Evolutionary conservation across 2,113 vertebrate genomes (phyloP), one percentile per base, ranked within the genome.

Genomic region (Delphinus delphis): DNA sequence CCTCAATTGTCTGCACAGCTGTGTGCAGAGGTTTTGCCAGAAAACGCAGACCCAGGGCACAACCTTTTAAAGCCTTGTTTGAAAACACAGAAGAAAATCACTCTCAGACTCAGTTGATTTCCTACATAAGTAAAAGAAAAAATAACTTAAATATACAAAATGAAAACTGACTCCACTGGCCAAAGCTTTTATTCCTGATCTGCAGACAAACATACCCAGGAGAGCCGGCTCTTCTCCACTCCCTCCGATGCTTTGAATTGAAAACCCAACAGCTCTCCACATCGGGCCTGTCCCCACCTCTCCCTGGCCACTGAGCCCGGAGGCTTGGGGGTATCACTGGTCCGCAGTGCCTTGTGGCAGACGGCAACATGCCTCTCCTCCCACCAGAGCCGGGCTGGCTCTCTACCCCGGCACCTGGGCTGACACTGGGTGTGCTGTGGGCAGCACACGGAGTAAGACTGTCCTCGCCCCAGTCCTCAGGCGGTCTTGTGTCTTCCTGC

Each of bases 51-150:
- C 76, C 82, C 60, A n/a, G 68, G 91, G 89, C 92, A 73, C 47
- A 70, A 26, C 5, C 47, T 95, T 94, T 93, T 14, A 68, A 68
- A 76, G 26, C 44, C 10, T 44, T 93, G 84, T 97, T 97, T 96
- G 96, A 86, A 96, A 95, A 92, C 96, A 93, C 73, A 55, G 91
- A 97, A 90, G 89, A 70, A 41, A 87, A 87, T 95, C 82, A 15
- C 44, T 23, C 38, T 17, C 26, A 31, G 71, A 28, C 76, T 97
- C 92, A 44, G 62, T 20, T 96, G 55, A 95, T 93, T 96, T 95
- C 74, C 0, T 0, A 93, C 80, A 92, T 81, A 95, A 94, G 4
- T 38, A 81, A 95, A 96, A 93, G 84, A 62, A 97, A 82, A 79
- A 44, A n/a, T 4, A 90, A 83, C 53, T 71, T 44, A 83, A 58